These are phyloP conservation scores for Dryas iulia DNA, from an alignment of 1,140 invertebrate genomes.

Conservation along the genomic window DNA sequence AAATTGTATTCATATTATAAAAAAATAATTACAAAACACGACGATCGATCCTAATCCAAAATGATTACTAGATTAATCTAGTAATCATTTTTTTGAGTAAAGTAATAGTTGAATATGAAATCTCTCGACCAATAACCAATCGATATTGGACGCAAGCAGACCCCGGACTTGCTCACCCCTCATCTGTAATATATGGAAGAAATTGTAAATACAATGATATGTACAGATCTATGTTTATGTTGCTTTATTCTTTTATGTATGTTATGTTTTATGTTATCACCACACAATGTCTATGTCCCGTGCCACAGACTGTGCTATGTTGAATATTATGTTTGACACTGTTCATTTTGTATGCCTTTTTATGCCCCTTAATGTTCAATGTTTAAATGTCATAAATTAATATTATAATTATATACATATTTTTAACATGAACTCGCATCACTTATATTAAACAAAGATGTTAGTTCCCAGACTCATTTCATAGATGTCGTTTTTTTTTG, in stretches of 20 bases:
- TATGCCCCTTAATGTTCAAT: neutral
- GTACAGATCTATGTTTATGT: conserved; percentile 41
- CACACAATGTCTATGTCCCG: neutral
- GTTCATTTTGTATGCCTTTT: neutral
- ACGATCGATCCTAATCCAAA: no score
- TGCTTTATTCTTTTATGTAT: conserved; percentile 36
- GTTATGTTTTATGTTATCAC: conserved; percentile 24
- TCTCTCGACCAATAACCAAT: no score
- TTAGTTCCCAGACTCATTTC: conserved; percentile 9
- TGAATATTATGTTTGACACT: neutral
- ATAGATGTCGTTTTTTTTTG: neutral
- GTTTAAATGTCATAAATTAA: neutral
- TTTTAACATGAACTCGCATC: conserved; percentile 41
- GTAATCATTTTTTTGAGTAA: no score
- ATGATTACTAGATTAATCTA: no score
- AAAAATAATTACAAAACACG: no score
- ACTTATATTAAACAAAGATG: conserved; percentile 70
- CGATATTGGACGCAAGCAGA: no score
- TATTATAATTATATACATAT: conserved; percentile 9
- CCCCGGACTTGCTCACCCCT: no score
- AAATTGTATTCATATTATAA: no score
- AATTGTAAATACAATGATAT: conserved; percentile 12
- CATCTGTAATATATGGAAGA: no score
- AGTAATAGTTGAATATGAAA: no score
- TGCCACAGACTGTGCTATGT: neutral